Evolutionary conservation across 2,113 vertebrate species (phyloP).

Genomic region (Argyrosomus japonicus): DNA sequence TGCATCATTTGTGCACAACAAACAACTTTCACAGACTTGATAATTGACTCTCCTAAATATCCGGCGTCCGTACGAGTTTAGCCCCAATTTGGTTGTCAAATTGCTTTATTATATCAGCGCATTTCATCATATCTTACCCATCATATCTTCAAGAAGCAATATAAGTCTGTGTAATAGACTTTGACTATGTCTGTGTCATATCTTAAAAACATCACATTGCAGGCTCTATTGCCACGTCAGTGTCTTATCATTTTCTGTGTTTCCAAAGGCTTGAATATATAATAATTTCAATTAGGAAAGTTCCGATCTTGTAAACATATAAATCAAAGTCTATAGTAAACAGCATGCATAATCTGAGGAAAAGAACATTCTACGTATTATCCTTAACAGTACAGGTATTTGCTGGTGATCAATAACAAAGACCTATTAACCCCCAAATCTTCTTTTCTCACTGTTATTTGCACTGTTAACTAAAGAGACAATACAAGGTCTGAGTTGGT

Average conservation of each 20-base stretch:
- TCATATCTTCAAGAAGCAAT: not conserved
- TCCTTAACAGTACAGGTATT: not conserved
- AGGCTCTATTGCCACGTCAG: not conserved
- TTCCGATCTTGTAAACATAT: not conserved
- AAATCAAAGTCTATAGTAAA: not conserved
- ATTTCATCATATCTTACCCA: not conserved
- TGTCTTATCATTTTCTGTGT: not conserved
- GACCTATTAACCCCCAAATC: conserved; percentile 10
- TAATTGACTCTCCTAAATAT: not conserved
- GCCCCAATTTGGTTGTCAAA: not conserved
- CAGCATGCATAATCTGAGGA: not conserved
- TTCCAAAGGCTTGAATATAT: not conserved
- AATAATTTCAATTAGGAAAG: not conserved
- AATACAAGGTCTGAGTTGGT: not conserved
- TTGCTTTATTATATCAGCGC: not conserved
- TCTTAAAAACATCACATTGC: no score
- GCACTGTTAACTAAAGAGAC: not conserved
- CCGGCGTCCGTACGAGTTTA: not conserved
- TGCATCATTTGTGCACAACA: not conserved
- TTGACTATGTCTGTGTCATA: no score
- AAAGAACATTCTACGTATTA: not conserved
- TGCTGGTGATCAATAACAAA: conserved; percentile 19
- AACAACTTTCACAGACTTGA: no score
- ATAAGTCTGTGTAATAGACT: not conserved
- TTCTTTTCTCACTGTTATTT: not conserved